phyloP scores from a whole-genome alignment of 2,113 vertebrate species.

The Callithrix jacchus region DNA sequence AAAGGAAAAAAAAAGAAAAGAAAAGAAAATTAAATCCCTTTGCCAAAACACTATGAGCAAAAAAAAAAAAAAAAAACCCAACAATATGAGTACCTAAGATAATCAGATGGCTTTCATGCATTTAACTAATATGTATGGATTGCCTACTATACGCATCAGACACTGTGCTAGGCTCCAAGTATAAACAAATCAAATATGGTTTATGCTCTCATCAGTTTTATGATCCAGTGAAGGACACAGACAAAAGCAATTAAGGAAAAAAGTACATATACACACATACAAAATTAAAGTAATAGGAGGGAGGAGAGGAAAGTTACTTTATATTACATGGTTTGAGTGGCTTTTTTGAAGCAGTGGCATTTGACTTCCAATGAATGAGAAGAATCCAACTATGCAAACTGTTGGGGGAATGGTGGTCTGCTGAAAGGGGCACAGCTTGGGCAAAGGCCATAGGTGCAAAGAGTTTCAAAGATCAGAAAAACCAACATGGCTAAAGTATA shows the following conservation, averaged over 20 bases:
- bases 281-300: neutral
- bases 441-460: neutral
- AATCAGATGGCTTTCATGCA: neutral
- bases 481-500: neutral
- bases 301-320: neutral
- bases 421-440: neutral
- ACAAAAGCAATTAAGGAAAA: neutral
- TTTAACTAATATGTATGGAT: neutral
- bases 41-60: constrained; percentile 22
- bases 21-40: neutral
- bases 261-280: neutral
- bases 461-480: constrained; percentile 33
- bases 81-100: neutral
- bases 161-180: neutral
- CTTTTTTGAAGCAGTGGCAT: neutral
- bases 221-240: neutral
- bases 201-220: neutral
- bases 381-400: neutral
- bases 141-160: neutral
- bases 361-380: neutral
- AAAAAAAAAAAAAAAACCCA: neutral
- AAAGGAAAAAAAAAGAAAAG: neutral
- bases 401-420: neutral
- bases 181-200: neutral
- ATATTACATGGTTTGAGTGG: neutral